Evolutionary conservation across 2,888 invertebrate species (phyloP), one percentile per base, ranked within the genome.

Genomic region (Melangyna quadrimaculata): DNA sequence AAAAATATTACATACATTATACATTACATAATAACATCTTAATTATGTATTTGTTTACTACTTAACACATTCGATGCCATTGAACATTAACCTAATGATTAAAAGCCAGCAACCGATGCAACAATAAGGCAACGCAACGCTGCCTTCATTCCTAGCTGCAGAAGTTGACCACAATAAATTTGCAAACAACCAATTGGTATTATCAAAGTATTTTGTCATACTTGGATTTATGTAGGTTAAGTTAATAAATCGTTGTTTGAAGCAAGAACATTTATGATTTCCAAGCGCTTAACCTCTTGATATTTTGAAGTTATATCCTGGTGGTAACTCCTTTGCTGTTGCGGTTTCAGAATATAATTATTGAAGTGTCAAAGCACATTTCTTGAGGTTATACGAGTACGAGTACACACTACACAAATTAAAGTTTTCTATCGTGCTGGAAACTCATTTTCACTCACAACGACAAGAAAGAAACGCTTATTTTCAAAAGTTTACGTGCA

Each of bases 311-410:
- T 65, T 65, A 14, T 27, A 29, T 19, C 27, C 17, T n/a, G 63
- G 40, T 63, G 70, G 63, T 67, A 65, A 69, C 75, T 63, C n/a
- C 27, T 43, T 27, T 55, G 24, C 37, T 73, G 63, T 12, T 48
- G 80, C n/a, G 75, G 80, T 80, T 75, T 67, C 24, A 29, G 40
- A 40, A 45, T 59, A 63, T 57, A 63, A 77, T 77, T 35, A 77
- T 78, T 43, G 67, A 72, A 72, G 51, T 67, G 53, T 67, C 65
- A 61, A 40, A 59, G 71, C 55, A 35, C 59, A 71, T 59, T 61
- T 71, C 63, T 72, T 81, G 67, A 53, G 77, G 77, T 77, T 81
- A 35, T 27, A n/a, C n/a, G n/a, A n/a, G n/a, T n/a, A n/a, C n/a
- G n/a, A n/a, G n/a, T n/a, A n/a, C n/a, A n/a, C n/a, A n/a, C n/a